A percentile compares a stretch with the other conserved stretches of the same genome.
phyloP scores from a whole-genome alignment of 2,797 vertebrate genomes.

The Myotis findleyi region DNA sequence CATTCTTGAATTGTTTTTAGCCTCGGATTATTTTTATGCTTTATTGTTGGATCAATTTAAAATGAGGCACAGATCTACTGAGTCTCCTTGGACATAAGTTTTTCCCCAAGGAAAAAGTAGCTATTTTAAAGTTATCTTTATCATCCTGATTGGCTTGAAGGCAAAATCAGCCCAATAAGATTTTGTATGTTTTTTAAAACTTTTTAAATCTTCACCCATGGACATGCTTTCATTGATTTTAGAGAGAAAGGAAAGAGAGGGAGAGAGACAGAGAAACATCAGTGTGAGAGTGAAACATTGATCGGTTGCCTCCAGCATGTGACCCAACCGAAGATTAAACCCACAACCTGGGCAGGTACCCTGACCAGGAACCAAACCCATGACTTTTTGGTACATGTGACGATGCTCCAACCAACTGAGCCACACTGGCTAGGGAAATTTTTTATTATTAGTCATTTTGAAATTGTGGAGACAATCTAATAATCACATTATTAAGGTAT shows the following conservation, averaged over 20 bases:
- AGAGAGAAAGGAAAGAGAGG: neutral
- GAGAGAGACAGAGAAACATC: neutral
- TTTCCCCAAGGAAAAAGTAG: constrained; percentile 20
- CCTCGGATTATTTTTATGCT: constrained; percentile 25
- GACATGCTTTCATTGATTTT: neutral
- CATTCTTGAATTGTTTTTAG: constrained; percentile 35
- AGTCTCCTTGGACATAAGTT: neutral
- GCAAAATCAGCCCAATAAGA: neutral
- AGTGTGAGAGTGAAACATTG: neutral
- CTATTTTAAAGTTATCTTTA: neutral
- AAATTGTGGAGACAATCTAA: neutral
- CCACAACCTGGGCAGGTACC: neutral
- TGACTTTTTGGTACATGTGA: neutral
- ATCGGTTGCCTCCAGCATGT: neutral
- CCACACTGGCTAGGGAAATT: neutral
- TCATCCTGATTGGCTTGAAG: neutral
- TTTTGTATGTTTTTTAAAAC: neutral
- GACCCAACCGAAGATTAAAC: neutral
- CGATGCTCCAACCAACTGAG: neutral
- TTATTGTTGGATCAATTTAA: neutral
- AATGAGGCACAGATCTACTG: constrained; percentile 25
- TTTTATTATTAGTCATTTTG: neutral
- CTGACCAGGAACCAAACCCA: neutral
- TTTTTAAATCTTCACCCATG: neutral
- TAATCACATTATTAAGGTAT: neutral